Conservation (phyloP, 2,888 invertebrate species). For the Cosmopolites sordidus region DNA sequence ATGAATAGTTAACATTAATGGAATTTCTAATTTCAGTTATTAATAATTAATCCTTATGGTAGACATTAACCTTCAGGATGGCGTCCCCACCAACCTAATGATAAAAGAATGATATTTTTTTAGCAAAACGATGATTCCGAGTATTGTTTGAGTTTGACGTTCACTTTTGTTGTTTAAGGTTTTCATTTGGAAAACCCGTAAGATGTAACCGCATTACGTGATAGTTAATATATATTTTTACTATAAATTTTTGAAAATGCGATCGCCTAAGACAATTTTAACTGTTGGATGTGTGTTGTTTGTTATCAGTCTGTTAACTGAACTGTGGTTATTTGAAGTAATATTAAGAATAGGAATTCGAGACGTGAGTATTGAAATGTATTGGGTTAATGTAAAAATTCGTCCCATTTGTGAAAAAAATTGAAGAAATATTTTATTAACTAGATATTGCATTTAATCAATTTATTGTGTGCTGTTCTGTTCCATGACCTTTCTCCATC, state of each 20-base stretch:
- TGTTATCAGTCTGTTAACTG: conserved; percentile 41
- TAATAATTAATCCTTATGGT: conserved; percentile 48
- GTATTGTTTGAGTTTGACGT: neutral
- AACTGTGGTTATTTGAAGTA: conserved; percentile 49
- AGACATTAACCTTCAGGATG: conserved; percentile 25
- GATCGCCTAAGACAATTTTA: neutral
- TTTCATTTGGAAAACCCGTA: neutral
- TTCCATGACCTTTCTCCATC: no score
- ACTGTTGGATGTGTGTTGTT: neutral
- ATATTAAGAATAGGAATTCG: conserved; percentile 33
- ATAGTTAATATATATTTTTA: neutral
- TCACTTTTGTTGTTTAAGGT: neutral
- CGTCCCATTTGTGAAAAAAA: no score
- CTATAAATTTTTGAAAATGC: neutral
- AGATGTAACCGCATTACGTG: neutral
- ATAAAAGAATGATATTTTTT: conserved; percentile 1
- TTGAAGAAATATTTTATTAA: no score
- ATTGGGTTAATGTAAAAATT: no score
- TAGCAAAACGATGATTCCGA: neutral
- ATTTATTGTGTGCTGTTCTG: no score
- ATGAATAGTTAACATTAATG: conserved; percentile 8
- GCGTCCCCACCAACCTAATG: neutral
- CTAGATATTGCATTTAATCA: no score
- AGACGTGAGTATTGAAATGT: conserved; percentile 37
- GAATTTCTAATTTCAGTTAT: conserved; percentile 14